Base-by-base conservation (phyloP, 2,888 invertebrate genomes). In the Drosophila peninsularis region DNA sequence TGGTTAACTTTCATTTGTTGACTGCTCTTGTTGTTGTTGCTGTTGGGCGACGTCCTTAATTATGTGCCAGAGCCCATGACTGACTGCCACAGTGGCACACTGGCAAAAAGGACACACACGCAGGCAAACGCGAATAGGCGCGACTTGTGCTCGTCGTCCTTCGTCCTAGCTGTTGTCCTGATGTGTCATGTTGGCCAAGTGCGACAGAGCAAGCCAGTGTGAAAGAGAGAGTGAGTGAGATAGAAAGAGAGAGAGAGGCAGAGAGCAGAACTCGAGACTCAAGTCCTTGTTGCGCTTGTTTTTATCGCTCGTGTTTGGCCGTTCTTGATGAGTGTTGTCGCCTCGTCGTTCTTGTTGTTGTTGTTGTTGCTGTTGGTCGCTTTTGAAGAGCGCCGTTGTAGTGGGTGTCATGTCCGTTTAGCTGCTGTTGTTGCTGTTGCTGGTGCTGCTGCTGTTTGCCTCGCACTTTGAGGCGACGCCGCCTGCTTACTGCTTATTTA, bases 211-310 rank as follows among this genome's bases (percentile, higher is more conserved):
- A 44, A 49, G 58, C 50, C 32, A 36, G 41, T 47, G 56, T 52
- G 71, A 47, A 74, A 37, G 56, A 57, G 75, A 30, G 76, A 61
- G 72, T 5, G 21, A 58, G 57, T 9, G 17, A 13, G 41, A 39
- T 56, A 11, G 11, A 11, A 21, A 19, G 44, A 13, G n/a, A 61
- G 47, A 39, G 58, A 36, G 52, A 36, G 41, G 42, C 47, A 54
- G 78, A 41, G 76, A 61, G 72, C 52, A 56, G 56, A 78, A 55
- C 80, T 82, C 86, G 77, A 77, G 81, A 75, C 75, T 76, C 76
- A 71, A 84, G 88, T 88, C 83, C 84, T 84, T 84, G 84, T 83
- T 84, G 86, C 88, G 89, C 88, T 86, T 88, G 86, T 88, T 88
- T 84, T 83, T 85, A 83, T 88, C 80, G 85, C 85, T 71, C 77